These are phyloP conservation scores for Porites australiensis DNA, from an alignment of 64 coral and sea anemone genomes.

Conservation along the genomic window DNA sequence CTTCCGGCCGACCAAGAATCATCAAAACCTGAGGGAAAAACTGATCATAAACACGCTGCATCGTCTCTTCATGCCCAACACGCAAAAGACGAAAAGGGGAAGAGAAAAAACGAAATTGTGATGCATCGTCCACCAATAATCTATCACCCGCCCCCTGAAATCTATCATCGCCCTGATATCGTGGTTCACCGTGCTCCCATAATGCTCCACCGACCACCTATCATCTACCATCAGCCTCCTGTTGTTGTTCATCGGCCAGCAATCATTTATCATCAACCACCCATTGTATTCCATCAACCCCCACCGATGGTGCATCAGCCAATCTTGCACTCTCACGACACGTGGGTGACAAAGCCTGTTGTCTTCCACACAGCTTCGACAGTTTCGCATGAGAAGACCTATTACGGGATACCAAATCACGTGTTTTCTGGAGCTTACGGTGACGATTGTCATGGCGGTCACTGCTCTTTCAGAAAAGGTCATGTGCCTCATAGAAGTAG, in stretches of 20 bases:
- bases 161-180: conserved; percentile 96
- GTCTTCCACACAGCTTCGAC: conserved; percentile 72
- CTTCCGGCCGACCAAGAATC: not conserved
- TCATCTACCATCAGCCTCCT: conserved; percentile 96
- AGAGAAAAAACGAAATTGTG: conserved; percentile 87
- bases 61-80: conserved; percentile 62
- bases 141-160: conserved; percentile 97
- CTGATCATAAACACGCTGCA: not conserved
- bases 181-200: conserved; percentile 97
- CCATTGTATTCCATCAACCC: conserved; percentile 98
- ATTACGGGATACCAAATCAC: conserved; percentile 79
- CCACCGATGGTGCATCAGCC: conserved; percentile 92
- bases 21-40: conserved; percentile 33
- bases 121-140: conserved; percentile 99
- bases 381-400: conserved; percentile 73
- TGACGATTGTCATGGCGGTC: conserved; percentile 34
- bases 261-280: conserved; percentile 95
- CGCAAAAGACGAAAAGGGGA: conserved; percentile 76
- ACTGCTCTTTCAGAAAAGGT: conserved; percentile 76
- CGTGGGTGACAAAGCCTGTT: conserved; percentile 76
- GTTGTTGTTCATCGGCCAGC: conserved; percentile 96
- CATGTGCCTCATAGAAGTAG: conserved; percentile 47
- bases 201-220: conserved; percentile 92
- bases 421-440: conserved; percentile 58
- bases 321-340: conserved; percentile 91